Conservation (phyloP, 2,113 vertebrate species). For the Coregonus clupeaformis region DNA sequence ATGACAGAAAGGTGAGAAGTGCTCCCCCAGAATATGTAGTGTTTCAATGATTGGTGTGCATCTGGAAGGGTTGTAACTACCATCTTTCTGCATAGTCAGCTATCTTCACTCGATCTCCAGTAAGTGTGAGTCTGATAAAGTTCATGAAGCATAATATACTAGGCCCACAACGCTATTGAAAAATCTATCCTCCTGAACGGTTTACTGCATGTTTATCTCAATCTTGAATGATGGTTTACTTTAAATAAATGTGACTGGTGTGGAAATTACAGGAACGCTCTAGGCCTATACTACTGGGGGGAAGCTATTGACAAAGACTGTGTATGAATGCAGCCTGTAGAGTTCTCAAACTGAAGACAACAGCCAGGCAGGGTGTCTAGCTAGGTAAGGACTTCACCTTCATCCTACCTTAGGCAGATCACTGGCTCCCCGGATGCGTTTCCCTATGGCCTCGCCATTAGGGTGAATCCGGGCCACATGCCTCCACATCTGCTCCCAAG, state of each 20-base stretch:
- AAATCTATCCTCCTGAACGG: background rate
- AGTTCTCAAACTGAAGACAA: background rate
- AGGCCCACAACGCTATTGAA: background rate
- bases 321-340: background rate
- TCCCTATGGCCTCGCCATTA: conserved; percentile 79
- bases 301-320: background rate
- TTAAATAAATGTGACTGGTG: background rate
- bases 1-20: background rate
- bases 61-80: background rate
- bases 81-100: background rate
- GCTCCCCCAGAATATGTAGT: background rate
- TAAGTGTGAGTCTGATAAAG: background rate
- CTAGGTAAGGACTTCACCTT: background rate
- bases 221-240: background rate
- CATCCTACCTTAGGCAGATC: conserved; percentile 91
- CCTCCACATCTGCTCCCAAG: conserved; percentile 97
- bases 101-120: background rate
- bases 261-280: too few relatives aligned
- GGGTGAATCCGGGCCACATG: conserved; percentile 92
- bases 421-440: conserved; percentile 80
- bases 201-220: background rate
- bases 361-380: background rate
- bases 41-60: background rate
- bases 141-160: background rate
- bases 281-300: too few relatives aligned